Evolutionary conservation across 2,113 vertebrate species (phyloP), one percentile per base, ranked within the genome.

Genomic region (Acanthisitta chloris): DNA sequence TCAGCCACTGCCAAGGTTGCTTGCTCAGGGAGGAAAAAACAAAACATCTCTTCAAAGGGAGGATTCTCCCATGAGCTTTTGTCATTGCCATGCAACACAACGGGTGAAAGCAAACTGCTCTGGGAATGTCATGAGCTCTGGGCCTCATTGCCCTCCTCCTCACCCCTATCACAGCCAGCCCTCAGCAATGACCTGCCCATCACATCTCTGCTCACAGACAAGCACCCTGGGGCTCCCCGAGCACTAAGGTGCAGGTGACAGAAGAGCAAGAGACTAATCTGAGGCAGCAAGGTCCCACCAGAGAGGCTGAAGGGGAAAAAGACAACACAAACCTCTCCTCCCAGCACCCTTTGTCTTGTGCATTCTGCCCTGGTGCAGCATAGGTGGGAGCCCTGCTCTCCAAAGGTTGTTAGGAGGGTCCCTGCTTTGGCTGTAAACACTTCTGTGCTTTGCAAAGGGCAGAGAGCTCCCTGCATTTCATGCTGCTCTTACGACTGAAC

Each of bases 71-170:
- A 10, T 2, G 17, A 90, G 33, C 24, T 92, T 89, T 65, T 28
- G 14, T 31, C 24, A 55, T 20, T 14, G n/a, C 36, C 45, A 2
- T 67, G 14, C 51, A 79, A 57, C 26, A 71, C 24, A 16, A n/a
- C 14, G 55, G 17, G 15, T 26, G 57, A 71, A 62, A 83, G 38
- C 25, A 65, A 83, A 38, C 42, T 43, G 28, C 36, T 67, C 15
- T 15, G 23, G n/a, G 9, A 40, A 10, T 8, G 38, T 10, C 9
- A 9, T 0, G 2, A 66, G 42, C 40, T 45, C 16, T 69, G 45
- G 14, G n/a, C 33, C 21, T 25, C 7, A 1, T 3, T 14, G 52
- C 23, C 49, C 46, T 80, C 7, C 12, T 65, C 46, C 38, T 77
- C 3, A 5, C 3, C 12, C 28, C 49, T 15, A 23, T 2, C 33